Evolutionary conservation across 2,113 vertebrate species (phyloP), one percentile per base, ranked within the genome.

Genomic region (Mus spicilegus): DNA sequence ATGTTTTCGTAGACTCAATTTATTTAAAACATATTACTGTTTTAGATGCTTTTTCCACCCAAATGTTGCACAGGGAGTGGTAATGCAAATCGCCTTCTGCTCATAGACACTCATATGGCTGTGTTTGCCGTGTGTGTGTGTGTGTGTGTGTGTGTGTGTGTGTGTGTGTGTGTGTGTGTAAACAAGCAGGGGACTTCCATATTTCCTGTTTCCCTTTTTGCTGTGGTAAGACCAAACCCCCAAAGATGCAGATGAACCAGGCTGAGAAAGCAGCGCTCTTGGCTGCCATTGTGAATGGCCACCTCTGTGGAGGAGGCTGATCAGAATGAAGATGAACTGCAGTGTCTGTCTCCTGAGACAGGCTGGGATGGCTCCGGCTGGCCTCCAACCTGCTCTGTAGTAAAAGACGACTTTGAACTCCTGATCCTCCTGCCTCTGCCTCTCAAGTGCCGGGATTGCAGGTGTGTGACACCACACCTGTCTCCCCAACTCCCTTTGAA

Each of bases 171-270:
- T 49, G 3, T 49, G 46, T 49, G 14, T 4, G 54, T 20, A 28
- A 93, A 98, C 98, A 97, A 97, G 98, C 98, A 98, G 98, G 98
- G 54, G 91, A 96, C 94, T 96, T 97, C 97, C 98, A 97, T 96
- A 93, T 97, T 95, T 96, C 98, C 97, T 97, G 97, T 97, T 98
- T 98, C 97, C 98, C 97, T 98, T 97, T 96, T 97, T 97, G 98
- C 98, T 99, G 99, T 99, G 98, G 98, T 98, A 98, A 98, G 98
- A 98, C 98, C 98, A 98, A 98, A 97, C 33, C 30, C 97, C 97
- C 80, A 98, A 98, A 98, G 98, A 98, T 98, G 97, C 97, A 95
- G 94, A 97, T 49, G 97, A 97, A 95, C 92, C 22, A 13, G 56
- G n/a, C 22, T 28, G 56, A 42, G 24, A 61, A 26, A 61, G 14